Conservation (phyloP, 2,888 invertebrate genomes). For the Acleris emargana region DNA sequence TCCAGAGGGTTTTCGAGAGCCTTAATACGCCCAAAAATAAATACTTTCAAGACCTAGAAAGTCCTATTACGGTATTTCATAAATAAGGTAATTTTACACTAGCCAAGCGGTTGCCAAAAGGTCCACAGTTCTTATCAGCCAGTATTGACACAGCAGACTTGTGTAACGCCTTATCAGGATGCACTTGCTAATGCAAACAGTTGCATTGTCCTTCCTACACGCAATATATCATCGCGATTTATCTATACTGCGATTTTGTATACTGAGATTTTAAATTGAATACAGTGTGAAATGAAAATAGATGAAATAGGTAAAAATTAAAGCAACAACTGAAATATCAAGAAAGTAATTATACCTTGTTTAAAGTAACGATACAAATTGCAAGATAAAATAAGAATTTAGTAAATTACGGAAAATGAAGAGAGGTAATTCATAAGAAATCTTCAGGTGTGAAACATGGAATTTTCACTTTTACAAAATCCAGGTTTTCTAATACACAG, state of each 20-base stretch:
- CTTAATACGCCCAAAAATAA: not conserved
- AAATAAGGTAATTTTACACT: not conserved
- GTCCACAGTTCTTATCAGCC: conserved; percentile 32
- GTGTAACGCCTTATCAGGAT: conserved; percentile 41
- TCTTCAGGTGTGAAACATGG: too few relatives aligned
- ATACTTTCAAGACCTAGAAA: not conserved
- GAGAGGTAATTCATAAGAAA: too few relatives aligned
- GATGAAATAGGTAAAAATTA: too few relatives aligned
- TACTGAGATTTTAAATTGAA: not conserved
- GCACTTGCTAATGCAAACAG: conserved; percentile 39
- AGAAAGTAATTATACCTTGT: too few relatives aligned
- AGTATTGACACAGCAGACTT: conserved; percentile 31
- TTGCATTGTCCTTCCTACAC: conserved; percentile 40
- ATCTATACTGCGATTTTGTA: conserved; percentile 13
- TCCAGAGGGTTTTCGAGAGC: too few relatives aligned
- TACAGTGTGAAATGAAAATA: too few relatives aligned
- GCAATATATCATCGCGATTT: conserved; percentile 22
- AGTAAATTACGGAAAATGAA: too few relatives aligned
- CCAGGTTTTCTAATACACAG: too few relatives aligned
- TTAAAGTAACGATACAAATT: too few relatives aligned
- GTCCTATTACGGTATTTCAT: not conserved
- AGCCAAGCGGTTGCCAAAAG: conserved; percentile 24
- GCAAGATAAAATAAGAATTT: too few relatives aligned
- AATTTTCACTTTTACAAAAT: too few relatives aligned
- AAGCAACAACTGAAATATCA: too few relatives aligned